Evolutionary conservation across 2,797 vertebrate species (phyloP).

Genomic region (Synanceia verrucosa): DNA sequence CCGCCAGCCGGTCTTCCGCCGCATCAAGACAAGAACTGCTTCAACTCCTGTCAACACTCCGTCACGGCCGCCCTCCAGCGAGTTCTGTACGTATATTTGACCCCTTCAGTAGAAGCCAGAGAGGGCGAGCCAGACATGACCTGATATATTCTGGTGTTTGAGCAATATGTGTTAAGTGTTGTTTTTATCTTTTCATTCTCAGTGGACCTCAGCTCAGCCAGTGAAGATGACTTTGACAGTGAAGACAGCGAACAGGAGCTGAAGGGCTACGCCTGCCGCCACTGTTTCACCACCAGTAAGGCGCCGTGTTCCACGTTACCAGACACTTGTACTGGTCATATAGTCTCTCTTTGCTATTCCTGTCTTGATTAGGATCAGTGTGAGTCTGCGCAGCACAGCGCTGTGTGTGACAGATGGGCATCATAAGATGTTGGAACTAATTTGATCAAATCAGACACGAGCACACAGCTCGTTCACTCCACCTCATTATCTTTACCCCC

Average conservation of each 20-base stretch:
- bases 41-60: constrained; percentile 97
- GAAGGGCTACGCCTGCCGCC: constrained; percentile 99
- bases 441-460: constrained; percentile 82
- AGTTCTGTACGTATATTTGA: constrained; percentile 91
- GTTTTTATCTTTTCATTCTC: constrained; percentile 49
- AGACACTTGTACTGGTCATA: constrained; percentile 9
- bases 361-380: constrained; percentile 52
- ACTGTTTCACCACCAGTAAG: constrained; percentile 99
- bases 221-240: constrained; percentile 99
- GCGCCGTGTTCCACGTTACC: constrained; percentile 4
- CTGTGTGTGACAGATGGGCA: constrained; percentile 80
- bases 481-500: constrained; percentile 77
- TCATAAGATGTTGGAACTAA: constrained; percentile 79
- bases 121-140: neutral
- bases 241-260: constrained; percentile 99
- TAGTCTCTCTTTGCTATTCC: constrained; percentile 49
- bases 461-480: constrained; percentile 67
- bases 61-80: constrained; percentile 96
- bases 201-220: constrained; percentile 99
- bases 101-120: neutral
- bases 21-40: constrained; percentile 98
- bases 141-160: neutral
- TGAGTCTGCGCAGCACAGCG: constrained; percentile 43
- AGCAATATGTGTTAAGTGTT: constrained; percentile 8
- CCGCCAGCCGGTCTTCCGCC: constrained; percentile 96